Base-by-base conservation (phyloP, 1,140 invertebrate genomes). In the Drosophila kohkoa region DNA sequence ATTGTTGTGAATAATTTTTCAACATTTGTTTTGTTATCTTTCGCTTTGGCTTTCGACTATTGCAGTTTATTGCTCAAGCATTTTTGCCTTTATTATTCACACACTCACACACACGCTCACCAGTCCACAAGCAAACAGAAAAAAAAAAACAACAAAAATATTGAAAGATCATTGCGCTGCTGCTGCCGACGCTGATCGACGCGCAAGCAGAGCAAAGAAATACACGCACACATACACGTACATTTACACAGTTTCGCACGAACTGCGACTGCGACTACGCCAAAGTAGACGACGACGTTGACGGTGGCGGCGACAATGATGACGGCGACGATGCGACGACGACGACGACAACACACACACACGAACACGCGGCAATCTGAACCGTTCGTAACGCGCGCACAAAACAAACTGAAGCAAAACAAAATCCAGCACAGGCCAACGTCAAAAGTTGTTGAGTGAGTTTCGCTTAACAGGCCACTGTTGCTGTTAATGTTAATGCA, bases 331-430 rank as follows among this genome's bases (percentile, higher is more conserved):
- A 38, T 25, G 20, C 63, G 11, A 49, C 20, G 20, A 48, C 13
- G 63, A 73, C 46, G 45, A 62, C 16, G 11, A 57, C n/a, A n/a
- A 62, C 16, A 38, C 35, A 10, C 10, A 10, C 35, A 38, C 35
- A 38, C 54, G 48, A 43, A 45, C 73, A 64, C 57, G 60, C 73
- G 55, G 15, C 63, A 45, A 55, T 15, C 57, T 75, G 38, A 57
- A 82, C 81, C 81, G 81, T 80, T 46, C 68, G 43, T 51, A 35
- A 73, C 73, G 73, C 81, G 81, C 73, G 77, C 78, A 66, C 64
- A 85, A 83, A 80, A 85, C 81, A 80, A 80, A 83, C 65, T 83
- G 72, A 58, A 74, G 41, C 65, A 64, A 69, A 73, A 77, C 58
- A 48, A 45, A 73, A 54, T 32, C 15, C 32, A 58, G 46, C 15